phyloP scores from a whole-genome alignment of 1,140 invertebrate species.

The Luehdorfia chinensis region DNA sequence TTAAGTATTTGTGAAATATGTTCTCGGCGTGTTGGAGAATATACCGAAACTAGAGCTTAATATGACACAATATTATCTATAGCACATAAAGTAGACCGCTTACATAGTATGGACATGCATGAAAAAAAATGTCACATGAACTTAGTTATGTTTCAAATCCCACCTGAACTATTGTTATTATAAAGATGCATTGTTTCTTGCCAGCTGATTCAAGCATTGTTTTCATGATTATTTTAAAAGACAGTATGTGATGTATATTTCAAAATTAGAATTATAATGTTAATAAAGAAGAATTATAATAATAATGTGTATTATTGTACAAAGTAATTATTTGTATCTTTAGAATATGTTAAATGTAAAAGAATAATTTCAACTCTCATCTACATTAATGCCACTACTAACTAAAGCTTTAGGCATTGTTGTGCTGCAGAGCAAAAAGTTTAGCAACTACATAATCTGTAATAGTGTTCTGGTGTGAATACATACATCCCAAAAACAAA shows the following conservation, averaged over 20 bases:
- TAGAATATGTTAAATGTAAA: too few species aligned
- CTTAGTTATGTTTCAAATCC: conserved; percentile 5
- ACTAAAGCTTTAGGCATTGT: too few species aligned
- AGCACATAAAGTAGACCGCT: conserved; percentile 14
- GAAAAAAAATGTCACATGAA: conserved; percentile 1
- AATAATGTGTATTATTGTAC: conserved; percentile 1
- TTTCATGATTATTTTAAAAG: conserved; percentile 13
- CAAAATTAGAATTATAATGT: conserved; percentile 17
- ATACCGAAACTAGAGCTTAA: conserved; percentile 15
- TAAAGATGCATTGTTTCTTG: conserved; percentile 2
- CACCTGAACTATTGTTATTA: conserved; percentile 12
- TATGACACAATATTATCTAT: conserved; percentile 10
- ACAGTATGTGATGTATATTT: conserved; percentile 18
- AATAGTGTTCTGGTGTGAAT: too few species aligned
- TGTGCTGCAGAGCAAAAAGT: too few species aligned
- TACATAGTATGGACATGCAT: conserved; percentile 5
- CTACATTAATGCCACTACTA: too few species aligned
- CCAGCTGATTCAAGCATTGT: conserved; percentile 10
- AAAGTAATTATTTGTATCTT: background rate
- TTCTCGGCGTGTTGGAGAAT: background rate
- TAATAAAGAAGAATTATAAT: conserved; percentile 14
- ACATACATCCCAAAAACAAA: too few species aligned
- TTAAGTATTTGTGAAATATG: conserved; percentile 10
- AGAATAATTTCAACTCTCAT: too few species aligned
- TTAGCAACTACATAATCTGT: too few species aligned